These are phyloP conservation scores for Tenualosa thibaudeaui DNA, from an alignment of 2,797 vertebrate genomes.

Conservation along the genomic window DNA sequence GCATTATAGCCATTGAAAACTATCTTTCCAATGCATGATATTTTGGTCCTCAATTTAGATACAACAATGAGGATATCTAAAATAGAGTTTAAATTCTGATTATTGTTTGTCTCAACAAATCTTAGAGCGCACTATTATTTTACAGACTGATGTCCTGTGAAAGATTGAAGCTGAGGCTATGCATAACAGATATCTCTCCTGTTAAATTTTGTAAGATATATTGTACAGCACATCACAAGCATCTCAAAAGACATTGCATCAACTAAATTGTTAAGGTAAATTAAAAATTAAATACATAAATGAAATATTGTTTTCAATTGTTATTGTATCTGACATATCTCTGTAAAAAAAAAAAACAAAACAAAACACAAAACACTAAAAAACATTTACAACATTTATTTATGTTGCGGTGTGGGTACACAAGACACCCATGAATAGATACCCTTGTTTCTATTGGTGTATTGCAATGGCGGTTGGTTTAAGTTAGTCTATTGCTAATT, in stretches of 20 bases:
- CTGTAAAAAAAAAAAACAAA: background rate
- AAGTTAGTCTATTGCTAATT: background rate
- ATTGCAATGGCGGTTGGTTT: too few relatives aligned
- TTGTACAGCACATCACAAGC: background rate
- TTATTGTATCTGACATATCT: background rate
- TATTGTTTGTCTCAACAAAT: background rate
- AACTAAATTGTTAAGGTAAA: background rate
- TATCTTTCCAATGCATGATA: background rate
- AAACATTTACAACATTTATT: background rate
- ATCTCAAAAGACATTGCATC: background rate
- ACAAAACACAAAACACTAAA: too few relatives aligned
- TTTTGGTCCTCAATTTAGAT: background rate
- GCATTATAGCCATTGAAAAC: background rate
- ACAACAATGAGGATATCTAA: background rate
- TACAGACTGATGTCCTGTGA: background rate
- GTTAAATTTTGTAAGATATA: background rate
- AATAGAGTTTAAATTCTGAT: background rate
- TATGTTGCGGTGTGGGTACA: background rate
- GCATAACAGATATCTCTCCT: background rate
- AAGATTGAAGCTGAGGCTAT: background rate
- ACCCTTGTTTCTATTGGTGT: background rate
- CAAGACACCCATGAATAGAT: background rate
- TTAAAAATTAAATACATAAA: too few relatives aligned
- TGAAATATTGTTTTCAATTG: too few relatives aligned
- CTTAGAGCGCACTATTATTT: background rate